phyloP scores from a whole-genome alignment of 2,797 vertebrate genomes.

The Apogon talboti region DNA sequence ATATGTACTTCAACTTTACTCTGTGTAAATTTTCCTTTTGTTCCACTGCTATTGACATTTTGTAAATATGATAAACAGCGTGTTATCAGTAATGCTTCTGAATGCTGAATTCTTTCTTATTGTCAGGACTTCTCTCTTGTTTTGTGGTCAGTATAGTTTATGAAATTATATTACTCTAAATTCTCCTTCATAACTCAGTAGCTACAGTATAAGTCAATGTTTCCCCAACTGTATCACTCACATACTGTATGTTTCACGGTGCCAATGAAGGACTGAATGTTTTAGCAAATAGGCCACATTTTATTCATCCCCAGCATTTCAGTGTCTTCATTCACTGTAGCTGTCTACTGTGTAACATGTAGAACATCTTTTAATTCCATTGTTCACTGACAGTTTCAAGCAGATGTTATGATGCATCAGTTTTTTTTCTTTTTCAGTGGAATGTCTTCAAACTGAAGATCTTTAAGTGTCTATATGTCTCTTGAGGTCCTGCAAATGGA shows the following conservation, averaged over 20 bases:
- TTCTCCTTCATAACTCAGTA: conserved; percentile 13
- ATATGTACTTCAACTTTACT: conserved; percentile 55
- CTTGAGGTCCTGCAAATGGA: conserved; percentile 35
- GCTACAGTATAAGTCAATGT: conserved; percentile 28
- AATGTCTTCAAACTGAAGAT: conserved; percentile 24
- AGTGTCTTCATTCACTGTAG: conserved; percentile 24
- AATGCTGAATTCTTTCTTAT: conserved; percentile 25
- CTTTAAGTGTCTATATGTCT: conserved; percentile 37
- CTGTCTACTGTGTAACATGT: conserved; percentile 21
- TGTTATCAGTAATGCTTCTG: conserved; percentile 20
- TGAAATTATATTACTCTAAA: conserved; percentile 19
- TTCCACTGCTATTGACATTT: conserved; percentile 38
- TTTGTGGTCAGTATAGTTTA: conserved; percentile 17
- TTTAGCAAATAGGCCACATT: conserved; percentile 21
- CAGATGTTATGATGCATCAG: conserved; percentile 9
- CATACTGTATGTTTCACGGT: conserved; percentile 44
- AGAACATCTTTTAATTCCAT: conserved; percentile 50
- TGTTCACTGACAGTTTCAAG: conserved; percentile 43
- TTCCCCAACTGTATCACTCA: conserved; percentile 19
- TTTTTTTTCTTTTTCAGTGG: conserved; percentile 15
- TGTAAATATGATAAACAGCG: conserved; percentile 56
- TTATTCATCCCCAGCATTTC: conserved; percentile 38
- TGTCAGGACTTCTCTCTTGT: conserved; percentile 16
- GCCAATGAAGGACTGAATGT: conserved; percentile 66
- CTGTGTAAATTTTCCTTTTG: conserved; percentile 45